Evolutionary conservation across 2,888 invertebrate genomes (phyloP).

Genomic region (Cephus pulcher): DNA sequence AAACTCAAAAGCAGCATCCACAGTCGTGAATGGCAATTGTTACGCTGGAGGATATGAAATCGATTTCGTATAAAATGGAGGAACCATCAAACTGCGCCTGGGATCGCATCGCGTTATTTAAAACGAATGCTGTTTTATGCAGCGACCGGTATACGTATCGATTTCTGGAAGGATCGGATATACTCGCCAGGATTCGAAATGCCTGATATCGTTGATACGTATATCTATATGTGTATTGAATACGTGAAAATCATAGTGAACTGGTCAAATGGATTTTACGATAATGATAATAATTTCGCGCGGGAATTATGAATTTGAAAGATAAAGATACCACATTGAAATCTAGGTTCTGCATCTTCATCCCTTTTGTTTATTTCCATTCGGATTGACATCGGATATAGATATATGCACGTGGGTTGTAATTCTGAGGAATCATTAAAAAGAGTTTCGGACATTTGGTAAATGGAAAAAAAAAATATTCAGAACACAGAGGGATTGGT

Average conservation of each 20-base stretch:
- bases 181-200: background rate
- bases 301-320: background rate
- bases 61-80: background rate
- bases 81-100: background rate
- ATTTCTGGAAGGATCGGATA: background rate
- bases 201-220: background rate
- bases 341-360: background rate
- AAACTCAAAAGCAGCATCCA: conserved; percentile 26
- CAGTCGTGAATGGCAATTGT: background rate
- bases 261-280: background rate
- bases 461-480: background rate
- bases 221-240: background rate
- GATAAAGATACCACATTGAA: background rate
- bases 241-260: background rate
- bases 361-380: background rate
- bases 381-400: background rate
- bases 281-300: background rate
- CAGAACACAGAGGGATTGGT: background rate
- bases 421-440: background rate
- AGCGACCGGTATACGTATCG: background rate
- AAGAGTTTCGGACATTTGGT: background rate
- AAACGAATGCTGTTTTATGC: background rate
- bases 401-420: background rate
- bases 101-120: background rate
- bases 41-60: background rate